These are phyloP conservation scores for Spongilla lacustris DNA, from an alignment of 37 sponge, comb jelly and placozoan species.

Conservation along the genomic window DNA sequence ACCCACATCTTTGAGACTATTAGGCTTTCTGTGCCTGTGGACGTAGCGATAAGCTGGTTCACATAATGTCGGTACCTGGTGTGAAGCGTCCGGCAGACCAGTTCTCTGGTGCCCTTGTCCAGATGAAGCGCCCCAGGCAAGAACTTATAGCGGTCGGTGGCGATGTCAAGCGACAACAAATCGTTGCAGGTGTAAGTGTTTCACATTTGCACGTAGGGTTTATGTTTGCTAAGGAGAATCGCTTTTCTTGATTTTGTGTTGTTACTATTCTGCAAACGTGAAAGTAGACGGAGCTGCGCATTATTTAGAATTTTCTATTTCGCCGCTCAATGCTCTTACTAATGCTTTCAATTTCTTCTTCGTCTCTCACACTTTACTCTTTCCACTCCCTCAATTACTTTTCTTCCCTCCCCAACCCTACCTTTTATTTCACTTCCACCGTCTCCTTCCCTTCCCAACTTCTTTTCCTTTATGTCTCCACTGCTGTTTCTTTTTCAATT, in stretches of 20 bases:
- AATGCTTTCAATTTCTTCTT: too few relatives aligned
- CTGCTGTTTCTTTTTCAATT: too few relatives aligned
- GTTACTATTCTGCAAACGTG: neutral
- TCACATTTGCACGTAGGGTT: neutral
- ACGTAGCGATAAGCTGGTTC: neutral
- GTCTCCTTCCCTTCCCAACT: neutral
- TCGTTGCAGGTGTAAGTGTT: conserved; percentile 26
- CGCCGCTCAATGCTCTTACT: too few relatives aligned
- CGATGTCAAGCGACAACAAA: conserved; percentile 13
- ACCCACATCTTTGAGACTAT: neutral
- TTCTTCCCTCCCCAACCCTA: neutral
- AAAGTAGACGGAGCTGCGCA: neutral
- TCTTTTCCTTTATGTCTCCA: neutral
- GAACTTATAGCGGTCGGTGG: conserved; percentile 19
- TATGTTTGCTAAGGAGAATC: too few relatives aligned
- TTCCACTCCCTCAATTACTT: neutral
- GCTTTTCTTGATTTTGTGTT: neutral
- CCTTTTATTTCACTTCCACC: neutral
- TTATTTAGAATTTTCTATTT: neutral
- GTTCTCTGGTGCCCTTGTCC: conserved; percentile 26
- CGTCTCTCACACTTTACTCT: too few relatives aligned
- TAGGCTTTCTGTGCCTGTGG: neutral
- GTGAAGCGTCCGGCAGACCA: conserved; percentile 23
- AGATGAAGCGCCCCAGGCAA: conserved; percentile 35
- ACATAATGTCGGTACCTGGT: conserved; percentile 32